Base-by-base conservation (phyloP, 2,888 invertebrate genomes). In the Drosophila paramelanica region DNA sequence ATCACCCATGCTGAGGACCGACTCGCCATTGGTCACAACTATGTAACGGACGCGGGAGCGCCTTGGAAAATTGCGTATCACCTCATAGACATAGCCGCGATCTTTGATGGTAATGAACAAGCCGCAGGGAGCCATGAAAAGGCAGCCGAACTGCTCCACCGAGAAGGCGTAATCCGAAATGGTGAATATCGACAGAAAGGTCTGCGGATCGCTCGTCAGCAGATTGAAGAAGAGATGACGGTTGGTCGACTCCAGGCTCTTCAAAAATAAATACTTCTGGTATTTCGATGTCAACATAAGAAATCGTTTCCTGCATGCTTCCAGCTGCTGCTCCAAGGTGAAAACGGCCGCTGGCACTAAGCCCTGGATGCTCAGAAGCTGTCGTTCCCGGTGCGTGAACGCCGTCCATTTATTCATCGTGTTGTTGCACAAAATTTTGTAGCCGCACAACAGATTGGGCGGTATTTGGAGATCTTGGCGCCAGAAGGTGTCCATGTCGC, bases 51-150 rank as follows among this genome's bases (percentile, higher is more conserved):
- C 55, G 0, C 5, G 17, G 0, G 13, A 4, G 0, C 49, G 52
- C 0, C 11, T 1, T 1, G 89, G 89, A 71, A 71, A 89, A 11
- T 88, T 86, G 25, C 23, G 13, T 0, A 85, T 51, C 8, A 75
- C 27, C 0, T 82, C 36, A 5, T 59, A 55, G 0, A 85, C 13
- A 10, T 85, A 83, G 0, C 87, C 83, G 0, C 71, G 67, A 51
- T 85, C 85, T 60, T 73, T 86, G 8, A 72, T 67, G 20, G 59
- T 75, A 0, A 85, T 17, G 5, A 31, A 82, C 50, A 85, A 11
- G 8, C 72, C 70, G 3, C 41, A 50, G 0, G 14, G 3, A 0
- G 8, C 5, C 0, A 13, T 13, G 1, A 10, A 46, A 0, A 64
- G 2, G 1, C 43, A 1, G 11, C 66, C 41, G 13, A 42, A 76